These are phyloP conservation scores for Mizuhopecten yessoensis DNA, from an alignment of 1,140 invertebrate genomes.

Conservation along the genomic window DNA sequence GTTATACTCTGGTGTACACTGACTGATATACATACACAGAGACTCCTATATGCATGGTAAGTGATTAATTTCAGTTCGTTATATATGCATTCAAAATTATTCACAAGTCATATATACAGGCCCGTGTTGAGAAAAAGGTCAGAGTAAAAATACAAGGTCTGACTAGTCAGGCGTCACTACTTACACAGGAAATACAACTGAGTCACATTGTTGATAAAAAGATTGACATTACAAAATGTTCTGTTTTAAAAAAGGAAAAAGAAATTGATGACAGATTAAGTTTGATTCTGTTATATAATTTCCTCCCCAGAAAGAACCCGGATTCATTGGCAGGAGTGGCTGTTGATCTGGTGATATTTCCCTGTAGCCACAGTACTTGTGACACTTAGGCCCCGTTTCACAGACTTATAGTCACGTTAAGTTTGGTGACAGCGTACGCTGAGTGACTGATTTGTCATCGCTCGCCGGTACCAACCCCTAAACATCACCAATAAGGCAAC, in stretches of 20 bases:
- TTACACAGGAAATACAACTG: neutral
- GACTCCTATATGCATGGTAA: neutral
- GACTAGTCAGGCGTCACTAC: neutral
- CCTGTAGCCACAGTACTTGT: neutral
- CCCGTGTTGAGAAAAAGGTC: neutral
- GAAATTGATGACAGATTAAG: neutral
- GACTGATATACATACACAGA: neutral
- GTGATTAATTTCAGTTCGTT: neutral
- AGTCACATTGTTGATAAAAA: neutral
- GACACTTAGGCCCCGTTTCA: neutral
- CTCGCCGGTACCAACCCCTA: no score
- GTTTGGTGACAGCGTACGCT: neutral
- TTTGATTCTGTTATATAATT: neutral
- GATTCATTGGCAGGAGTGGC: neutral
- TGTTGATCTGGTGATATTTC: neutral
- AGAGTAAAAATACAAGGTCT: neutral
- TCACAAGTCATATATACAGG: neutral
- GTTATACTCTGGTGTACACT: neutral
- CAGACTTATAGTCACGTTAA: neutral
- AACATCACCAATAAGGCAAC: no score
- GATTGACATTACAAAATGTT: neutral
- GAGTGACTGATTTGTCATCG: no score
- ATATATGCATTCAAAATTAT: slow-evolving; percentile 30
- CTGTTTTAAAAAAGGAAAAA: neutral
- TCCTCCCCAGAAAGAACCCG: neutral